Base-by-base conservation (phyloP, 1,140 invertebrate species). In the Hypothenemus hampei region DNA sequence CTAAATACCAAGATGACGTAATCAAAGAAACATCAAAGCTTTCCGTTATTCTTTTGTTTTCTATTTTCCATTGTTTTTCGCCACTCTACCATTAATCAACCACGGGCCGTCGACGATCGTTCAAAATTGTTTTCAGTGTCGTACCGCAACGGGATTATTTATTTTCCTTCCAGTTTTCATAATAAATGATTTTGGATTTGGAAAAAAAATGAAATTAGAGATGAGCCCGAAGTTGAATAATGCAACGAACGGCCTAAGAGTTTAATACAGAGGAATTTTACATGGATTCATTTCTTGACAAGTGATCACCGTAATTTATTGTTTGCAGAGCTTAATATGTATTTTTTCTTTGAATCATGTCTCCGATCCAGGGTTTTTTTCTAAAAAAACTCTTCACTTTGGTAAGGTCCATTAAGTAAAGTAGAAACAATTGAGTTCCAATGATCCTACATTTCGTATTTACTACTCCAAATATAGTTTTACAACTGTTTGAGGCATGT, bases 31-130 rank as follows among this genome's bases (percentile, higher is more conserved):
- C 53, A 56, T 56, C 53, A 56, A 56, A 56, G 53, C 53, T 18
- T 21, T 37, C 53, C 53, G 53, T 56, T 48, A 56, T 56, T 56
- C 53, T 29, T 56, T 56, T 56, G 53, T 56, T 48, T 56, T 56
- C 53, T 47, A 46, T 56, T 56, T 56, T 56, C 44, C 44, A 56
- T 56, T 56, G 53, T 56, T 56, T 56, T 56, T 56, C 45, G 53
- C 53, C 53, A 56, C 53, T 56, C 44, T 56, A 48, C 53, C 53
- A 56, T 56, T 56, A 56, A 56, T 56, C 44, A 56, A 46, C 22
- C 43, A 46, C 35, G 33, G 24, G 23, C 16, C n/a, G 35, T 21
- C 33, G 33, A 41, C 24, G 44, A 31, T 24, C 23, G 45, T 20
- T 56, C 24, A 21, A 48, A n/a, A 56, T 56, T 41, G 44, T 48